Base-by-base conservation (phyloP, 1,140 invertebrate genomes). In the Dendroctonus valens region DNA sequence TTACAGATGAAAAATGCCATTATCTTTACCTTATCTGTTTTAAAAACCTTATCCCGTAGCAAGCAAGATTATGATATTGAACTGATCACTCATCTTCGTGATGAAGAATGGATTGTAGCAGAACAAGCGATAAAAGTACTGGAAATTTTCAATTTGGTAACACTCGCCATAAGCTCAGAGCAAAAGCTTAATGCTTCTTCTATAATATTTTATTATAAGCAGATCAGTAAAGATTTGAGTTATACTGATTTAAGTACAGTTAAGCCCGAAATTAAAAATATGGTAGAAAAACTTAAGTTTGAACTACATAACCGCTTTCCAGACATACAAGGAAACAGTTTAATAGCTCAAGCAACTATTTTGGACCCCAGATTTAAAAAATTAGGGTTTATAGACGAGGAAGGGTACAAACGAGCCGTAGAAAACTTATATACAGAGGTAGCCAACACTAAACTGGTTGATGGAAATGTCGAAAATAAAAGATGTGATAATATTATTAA, bases 351-450 rank as follows among this genome's bases (percentile, higher is more conserved):
- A 46, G 42, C 26, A 26, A 26, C 26, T 26, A 26, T 26, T 9
- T 12, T 46, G 12, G 42, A 46, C 42, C 42, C 42, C 8, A 46
- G 42, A 46, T 46, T 46, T 46, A 46, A 46, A 46, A 46, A 46
- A 46, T 46, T 12, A 9, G 42, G 42, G 12, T 46, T 46, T 12
- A 46, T 11, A 46, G 12, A 46, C 42, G 26, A 26, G 26, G 26
- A 26, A 26, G 26, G 26, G 26, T 26, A 26, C 26, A 26, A 26
- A 26, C 26, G 26, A 1, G 26, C 26, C 3, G 26, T 26, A 26
- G 26, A 26, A 26, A 26, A 26, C 26, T 26, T 26, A 26, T 26
- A 26, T 26, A 26, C 26, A 26, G 26, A 26, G 26, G 26, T 26
- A 26, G 26, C 26, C 3, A 26, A 26, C 26, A 26, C 26, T 26